These are phyloP conservation scores for Cryptocephalus primarius DNA, from an alignment of 2,888 invertebrate species.

Conservation along the genomic window DNA sequence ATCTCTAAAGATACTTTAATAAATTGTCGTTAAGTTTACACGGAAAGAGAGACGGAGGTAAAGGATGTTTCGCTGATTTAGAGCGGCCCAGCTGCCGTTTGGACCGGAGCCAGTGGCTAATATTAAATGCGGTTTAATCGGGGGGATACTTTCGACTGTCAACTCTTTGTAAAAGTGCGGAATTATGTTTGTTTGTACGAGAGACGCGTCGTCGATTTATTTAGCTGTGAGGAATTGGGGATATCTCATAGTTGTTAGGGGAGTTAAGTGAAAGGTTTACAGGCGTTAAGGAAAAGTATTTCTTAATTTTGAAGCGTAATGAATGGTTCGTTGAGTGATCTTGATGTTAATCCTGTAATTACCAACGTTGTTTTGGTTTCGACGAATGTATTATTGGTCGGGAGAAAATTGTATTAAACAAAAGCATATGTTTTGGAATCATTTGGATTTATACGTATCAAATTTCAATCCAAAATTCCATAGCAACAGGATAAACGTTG, in stretches of 20 bases:
- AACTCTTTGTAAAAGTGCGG: slow-evolving; percentile 9
- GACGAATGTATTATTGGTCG: too few relatives aligned
- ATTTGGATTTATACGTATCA: too few relatives aligned
- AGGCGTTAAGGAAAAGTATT: too few relatives aligned
- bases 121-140: slow-evolving; percentile 15
- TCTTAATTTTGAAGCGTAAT: too few relatives aligned
- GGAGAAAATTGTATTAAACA: too few relatives aligned
- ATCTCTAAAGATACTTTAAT: slow-evolving; percentile 20
- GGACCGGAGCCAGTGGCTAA: slow-evolving; percentile 16
- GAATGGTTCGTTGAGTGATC: too few relatives aligned
- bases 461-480: too few relatives aligned
- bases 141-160: slow-evolving; percentile 13
- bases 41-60: not conserved
- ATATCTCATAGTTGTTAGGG: not conserved
- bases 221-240: not conserved
- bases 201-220: not conserved
- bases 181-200: slow-evolving; percentile 6
- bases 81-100: slow-evolving; percentile 17
- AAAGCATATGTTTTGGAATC: too few relatives aligned
- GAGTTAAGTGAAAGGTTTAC: too few relatives aligned
- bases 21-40: slow-evolving; percentile 13
- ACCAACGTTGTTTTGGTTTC: too few relatives aligned
- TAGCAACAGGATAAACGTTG: too few relatives aligned
- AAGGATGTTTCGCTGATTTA: slow-evolving; percentile 15
- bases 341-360: too few relatives aligned